Evolutionary conservation across 2,888 invertebrate species (phyloP).

Genomic region (Crioceris asparagi): DNA sequence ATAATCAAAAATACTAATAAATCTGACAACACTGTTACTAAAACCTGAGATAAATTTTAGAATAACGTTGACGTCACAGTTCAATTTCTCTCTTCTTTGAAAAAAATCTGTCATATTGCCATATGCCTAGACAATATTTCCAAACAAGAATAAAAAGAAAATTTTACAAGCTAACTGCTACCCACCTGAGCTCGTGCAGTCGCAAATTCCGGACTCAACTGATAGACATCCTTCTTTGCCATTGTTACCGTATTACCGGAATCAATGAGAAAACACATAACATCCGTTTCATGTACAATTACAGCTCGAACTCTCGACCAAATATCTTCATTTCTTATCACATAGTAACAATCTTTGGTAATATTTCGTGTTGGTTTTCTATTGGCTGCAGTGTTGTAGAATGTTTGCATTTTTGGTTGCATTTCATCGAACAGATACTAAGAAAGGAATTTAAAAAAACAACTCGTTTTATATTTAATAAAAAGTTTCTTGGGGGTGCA

Average conservation of each 20-base stretch:
- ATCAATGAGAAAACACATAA: slow-evolving; percentile 59
- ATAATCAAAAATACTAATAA: too few relatives aligned
- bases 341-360: slow-evolving; percentile 36
- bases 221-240: slow-evolving; percentile 44
- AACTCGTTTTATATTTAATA: too few relatives aligned
- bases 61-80: too few relatives aligned
- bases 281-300: slow-evolving; percentile 23
- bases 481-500: too few relatives aligned
- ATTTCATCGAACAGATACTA: slow-evolving; percentile 37
- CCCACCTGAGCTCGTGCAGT: slow-evolving; percentile 59
- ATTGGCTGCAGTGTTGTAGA: slow-evolving; percentile 28
- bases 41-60: too few relatives aligned
- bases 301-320: slow-evolving; percentile 41
- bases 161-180: too few relatives aligned
- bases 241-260: slow-evolving; percentile 59
- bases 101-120: too few relatives aligned
- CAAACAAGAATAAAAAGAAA: too few relatives aligned
- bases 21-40: too few relatives aligned
- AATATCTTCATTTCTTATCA: slow-evolving; percentile 34
- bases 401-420: slow-evolving; percentile 33
- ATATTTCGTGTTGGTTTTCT: slow-evolving; percentile 20
- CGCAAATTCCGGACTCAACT: slow-evolving; percentile 53
- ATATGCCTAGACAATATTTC: too few relatives aligned
- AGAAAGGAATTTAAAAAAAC: too few relatives aligned
- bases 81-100: too few relatives aligned